Base-by-base conservation (phyloP, 2,888 invertebrate genomes). In the Salpingus planirostris region DNA sequence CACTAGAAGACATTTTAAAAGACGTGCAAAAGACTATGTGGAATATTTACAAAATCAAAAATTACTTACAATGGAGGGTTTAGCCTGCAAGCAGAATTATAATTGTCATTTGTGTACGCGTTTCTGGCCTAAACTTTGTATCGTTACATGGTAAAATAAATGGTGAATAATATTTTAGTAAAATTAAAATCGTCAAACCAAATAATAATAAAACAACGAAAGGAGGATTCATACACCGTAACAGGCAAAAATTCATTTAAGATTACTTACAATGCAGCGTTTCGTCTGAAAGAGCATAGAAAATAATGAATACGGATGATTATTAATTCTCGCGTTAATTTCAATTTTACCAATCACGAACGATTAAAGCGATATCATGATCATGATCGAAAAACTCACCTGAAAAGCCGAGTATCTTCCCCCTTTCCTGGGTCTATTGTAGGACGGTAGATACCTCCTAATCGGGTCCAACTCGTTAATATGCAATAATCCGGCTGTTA, bases 401-500 rank as follows among this genome's bases (percentile, higher is more conserved):
- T 97, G 96, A 68, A 98, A 98, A 13, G 95, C 93, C 0, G 96
- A 96, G 66, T 98, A 97, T 41, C 96, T 73, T 24, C 91, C 90
- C 29, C 85, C 90, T 54, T 84, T 80, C 21, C 90, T 71, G 0
- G 97, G 97, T 26, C 97, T 71, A 62, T 93, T 95, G 61, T 92
- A 93, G 0, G 95, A 95, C 0, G 97, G 96, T 49, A 97, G 69
- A 65, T 96, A 93, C 15, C 97, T 76, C 27, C 95, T 73, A 45
- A 97, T 88, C 0, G 95, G 93, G 66, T 98, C 98, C 40, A 98
- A 67, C 66, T 98, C 97, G 56, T 91, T 93, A 18, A 93, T 83
- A 59, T 93, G 89, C 31, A 96, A 68, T 38, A 96, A 68, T 1
- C 88, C 86, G 14, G 84, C 87, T 2, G 90, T 92, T 38, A 98